Base-by-base conservation (phyloP, 1,140 invertebrate genomes). In the Lucilia cuprina region DNA sequence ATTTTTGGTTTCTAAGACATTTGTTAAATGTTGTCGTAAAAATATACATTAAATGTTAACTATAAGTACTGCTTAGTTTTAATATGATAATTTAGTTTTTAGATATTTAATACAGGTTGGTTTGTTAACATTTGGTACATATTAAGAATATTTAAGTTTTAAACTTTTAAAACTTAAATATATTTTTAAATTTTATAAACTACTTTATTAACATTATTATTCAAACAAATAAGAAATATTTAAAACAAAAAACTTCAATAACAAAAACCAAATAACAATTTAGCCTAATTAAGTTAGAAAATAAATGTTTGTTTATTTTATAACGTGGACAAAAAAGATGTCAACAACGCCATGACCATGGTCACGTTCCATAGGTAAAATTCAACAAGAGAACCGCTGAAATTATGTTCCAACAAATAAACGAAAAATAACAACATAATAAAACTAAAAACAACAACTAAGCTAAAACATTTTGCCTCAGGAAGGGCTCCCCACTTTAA, bases 351-450 rank as follows among this genome's bases (percentile, higher is more conserved):
- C 65, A 70, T 9, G 21, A 25, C 19, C 65, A 70, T 25, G 65
- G 21, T 21, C 19, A 70, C 65, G n/a, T 21, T 9, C 19, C 2
- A 10, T 9, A 21, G 65, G 65, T 70, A 70, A 19, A 70, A 65
- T 0, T 21, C 41, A 80, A 21, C 19, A 80, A 80, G 25, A 49
- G 41, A 25, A 49, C 41, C 35, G 19, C n/a, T 21, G 34, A 80
- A 80, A 80, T 80, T 80, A 80, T 49, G 35, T 78, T 78, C 17
- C 75, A 78, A 50, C 35, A 50, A 30, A 25, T 3, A 10, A 50
- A 47, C 41, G 60, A 1, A 70, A 60, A 60, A 21, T 70, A 70
- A 70, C 19, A 19, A 70, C 25, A 70, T 19, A 10, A 70, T 70
- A 70, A 60, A 60, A 17, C 13, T 14, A 60, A 70, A 60, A 60